Percentiles rank a stretch among this genome's conserved stretches.
These are phyloP conservation scores for Pseudoatta argentina DNA, from an alignment of 1,140 invertebrate species.

Conservation along the genomic window DNA sequence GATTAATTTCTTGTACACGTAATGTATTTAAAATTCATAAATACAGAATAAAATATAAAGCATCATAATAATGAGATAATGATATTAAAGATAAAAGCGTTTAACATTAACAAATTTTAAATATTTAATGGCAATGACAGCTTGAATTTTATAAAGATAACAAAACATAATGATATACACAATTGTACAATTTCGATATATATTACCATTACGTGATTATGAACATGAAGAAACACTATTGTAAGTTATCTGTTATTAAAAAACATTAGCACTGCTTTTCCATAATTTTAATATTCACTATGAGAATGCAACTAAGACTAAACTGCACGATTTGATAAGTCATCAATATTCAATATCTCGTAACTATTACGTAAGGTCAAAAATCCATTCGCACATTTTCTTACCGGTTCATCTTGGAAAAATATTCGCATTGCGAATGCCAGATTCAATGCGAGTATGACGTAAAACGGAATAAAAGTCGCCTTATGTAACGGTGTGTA, in stretches of 20 bases:
- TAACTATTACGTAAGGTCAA: neutral
- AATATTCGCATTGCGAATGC: constrained; percentile 36
- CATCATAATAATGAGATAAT: neutral
- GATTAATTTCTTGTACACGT: constrained; percentile 12
- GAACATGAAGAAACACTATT: neutral
- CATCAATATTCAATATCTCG: neutral
- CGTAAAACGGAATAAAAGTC: constrained; percentile 54
- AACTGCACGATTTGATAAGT: neutral
- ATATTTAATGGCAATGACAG: neutral
- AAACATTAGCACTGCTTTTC: neutral
- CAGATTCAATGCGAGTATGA: constrained; percentile 33
- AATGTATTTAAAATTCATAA: constrained; percentile 14
- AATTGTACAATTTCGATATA: neutral
- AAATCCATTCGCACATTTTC: neutral
- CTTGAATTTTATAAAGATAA: neutral
- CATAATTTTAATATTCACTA: constrained; percentile 13
- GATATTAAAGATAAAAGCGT: neutral
- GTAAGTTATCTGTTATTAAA: constrained; percentile 3
- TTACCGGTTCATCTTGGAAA: neutral
- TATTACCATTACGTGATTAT: neutral
- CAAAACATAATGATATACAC: neutral
- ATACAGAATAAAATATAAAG: neutral
- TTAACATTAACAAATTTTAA: neutral
- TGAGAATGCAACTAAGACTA: neutral
- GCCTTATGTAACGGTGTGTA: constrained; percentile 29